Percentiles rank a stretch among this genome's conserved stretches.
Conservation (phyloP, 2,113 vertebrate species). For the Natator depressus region DNA sequence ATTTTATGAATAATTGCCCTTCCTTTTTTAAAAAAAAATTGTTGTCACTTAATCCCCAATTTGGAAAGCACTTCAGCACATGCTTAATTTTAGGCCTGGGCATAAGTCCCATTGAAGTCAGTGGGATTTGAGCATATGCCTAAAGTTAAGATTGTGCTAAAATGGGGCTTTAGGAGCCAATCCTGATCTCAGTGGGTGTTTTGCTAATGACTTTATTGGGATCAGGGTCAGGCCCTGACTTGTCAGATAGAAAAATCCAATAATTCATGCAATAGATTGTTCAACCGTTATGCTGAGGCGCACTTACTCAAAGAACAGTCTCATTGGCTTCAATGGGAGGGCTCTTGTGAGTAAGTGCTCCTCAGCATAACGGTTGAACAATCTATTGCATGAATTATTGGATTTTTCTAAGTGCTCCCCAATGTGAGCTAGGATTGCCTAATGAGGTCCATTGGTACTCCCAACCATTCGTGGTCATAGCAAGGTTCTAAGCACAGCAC, state of each 20-base stretch:
- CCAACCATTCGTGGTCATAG: background rate
- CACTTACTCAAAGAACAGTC: background rate
- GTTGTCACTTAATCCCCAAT: background rate
- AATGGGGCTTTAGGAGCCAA: background rate
- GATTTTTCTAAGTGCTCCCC: background rate
- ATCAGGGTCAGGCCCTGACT: background rate
- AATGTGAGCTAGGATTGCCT: background rate
- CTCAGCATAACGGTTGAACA: background rate
- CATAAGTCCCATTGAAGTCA: background rate
- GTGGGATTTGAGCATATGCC: background rate
- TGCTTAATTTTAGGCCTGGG: background rate
- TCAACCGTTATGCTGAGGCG: background rate
- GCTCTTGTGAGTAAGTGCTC: background rate
- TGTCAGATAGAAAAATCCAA: background rate
- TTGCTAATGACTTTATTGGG: accelerated
- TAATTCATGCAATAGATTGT: accelerated
- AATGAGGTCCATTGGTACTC: background rate
- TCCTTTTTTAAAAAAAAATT: slow-evolving; percentile 16
- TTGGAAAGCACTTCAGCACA: background rate
- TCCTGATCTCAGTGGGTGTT: accelerated
- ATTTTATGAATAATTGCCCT: slow-evolving; percentile 47
- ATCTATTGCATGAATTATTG: background rate
- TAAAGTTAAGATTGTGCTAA: accelerated
- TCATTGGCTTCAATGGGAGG: too few relatives aligned
- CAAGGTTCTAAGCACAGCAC: background rate